Percentiles rank a stretch among this genome's conserved stretches.
phyloP scores from a whole-genome alignment of 2,797 vertebrate genomes.

The Mionectes olivaceus region DNA sequence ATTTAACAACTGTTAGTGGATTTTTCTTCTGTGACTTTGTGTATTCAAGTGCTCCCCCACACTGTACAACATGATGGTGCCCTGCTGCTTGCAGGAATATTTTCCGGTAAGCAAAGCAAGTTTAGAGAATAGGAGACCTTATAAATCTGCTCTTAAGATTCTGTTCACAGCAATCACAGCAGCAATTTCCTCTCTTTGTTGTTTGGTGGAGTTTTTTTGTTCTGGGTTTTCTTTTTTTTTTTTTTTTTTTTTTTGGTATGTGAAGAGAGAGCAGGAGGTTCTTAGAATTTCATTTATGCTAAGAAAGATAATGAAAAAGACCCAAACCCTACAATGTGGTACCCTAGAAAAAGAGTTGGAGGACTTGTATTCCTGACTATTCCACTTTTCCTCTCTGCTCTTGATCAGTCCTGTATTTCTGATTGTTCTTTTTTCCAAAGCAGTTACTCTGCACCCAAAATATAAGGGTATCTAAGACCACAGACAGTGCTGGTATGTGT shows the following conservation, averaged over 20 bases:
- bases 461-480: neutral
- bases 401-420: neutral
- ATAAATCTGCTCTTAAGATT: neutral
- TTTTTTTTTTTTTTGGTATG: neutral
- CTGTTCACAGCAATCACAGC: neutral
- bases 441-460: neutral
- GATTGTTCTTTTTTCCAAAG: neutral
- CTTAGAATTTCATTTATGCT: neutral
- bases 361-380: neutral
- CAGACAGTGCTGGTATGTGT: neutral
- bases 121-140: neutral
- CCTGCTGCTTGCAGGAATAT: neutral
- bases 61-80: neutral
- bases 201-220: neutral
- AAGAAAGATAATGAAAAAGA: neutral
- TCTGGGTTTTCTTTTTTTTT: neutral
- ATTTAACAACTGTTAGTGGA: neutral
- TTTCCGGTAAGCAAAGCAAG: neutral
- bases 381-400: neutral
- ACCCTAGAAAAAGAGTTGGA: neutral
- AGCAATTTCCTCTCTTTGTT: neutral
- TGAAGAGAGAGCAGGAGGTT: neutral
- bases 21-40: neutral
- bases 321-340: neutral
- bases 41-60: neutral